phyloP scores from a whole-genome alignment of 1,140 invertebrate genomes.

The Neodiprion pinetum region DNA sequence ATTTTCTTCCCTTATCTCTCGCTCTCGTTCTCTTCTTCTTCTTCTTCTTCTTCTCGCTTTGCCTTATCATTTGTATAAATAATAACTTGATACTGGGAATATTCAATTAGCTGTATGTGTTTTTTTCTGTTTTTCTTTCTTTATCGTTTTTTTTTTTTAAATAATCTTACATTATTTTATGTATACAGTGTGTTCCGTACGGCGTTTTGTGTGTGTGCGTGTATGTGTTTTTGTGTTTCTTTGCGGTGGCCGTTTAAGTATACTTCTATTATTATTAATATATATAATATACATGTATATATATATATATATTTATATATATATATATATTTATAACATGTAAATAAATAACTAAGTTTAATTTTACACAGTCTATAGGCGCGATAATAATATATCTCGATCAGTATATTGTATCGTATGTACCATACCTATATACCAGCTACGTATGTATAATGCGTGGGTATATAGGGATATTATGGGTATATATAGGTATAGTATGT shows the following conservation, averaged over 20 bases:
- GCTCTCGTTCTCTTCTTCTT: no score
- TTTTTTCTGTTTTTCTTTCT: no score
- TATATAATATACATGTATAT: not conserved
- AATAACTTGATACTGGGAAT: constrained; percentile 50
- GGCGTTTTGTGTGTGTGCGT: constrained; percentile 10
- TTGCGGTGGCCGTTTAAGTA: not conserved
- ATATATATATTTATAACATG: constrained; percentile 14
- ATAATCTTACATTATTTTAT: constrained; percentile 50
- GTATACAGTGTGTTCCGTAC: constrained; percentile 11
- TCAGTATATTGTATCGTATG: not conserved
- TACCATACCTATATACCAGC: no score
- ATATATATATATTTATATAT: not conserved
- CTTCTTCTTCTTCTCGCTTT: no score
- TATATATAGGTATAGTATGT: no score
- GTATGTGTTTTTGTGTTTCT: not conserved
- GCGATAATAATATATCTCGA: constrained; percentile 11
- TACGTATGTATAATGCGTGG: no score
- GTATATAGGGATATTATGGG: no score
- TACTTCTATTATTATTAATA: not conserved
- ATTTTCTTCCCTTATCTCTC: no score
- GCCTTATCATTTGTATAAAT: not conserved
- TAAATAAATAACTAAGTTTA: constrained; percentile 64
- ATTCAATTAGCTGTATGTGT: constrained; percentile 49
- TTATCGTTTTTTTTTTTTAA: constrained; percentile 42
- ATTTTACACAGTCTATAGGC: constrained; percentile 61